These are phyloP conservation scores for Tauraco erythrolophus DNA, from an alignment of 2,113 vertebrate species.

Conservation along the genomic window DNA sequence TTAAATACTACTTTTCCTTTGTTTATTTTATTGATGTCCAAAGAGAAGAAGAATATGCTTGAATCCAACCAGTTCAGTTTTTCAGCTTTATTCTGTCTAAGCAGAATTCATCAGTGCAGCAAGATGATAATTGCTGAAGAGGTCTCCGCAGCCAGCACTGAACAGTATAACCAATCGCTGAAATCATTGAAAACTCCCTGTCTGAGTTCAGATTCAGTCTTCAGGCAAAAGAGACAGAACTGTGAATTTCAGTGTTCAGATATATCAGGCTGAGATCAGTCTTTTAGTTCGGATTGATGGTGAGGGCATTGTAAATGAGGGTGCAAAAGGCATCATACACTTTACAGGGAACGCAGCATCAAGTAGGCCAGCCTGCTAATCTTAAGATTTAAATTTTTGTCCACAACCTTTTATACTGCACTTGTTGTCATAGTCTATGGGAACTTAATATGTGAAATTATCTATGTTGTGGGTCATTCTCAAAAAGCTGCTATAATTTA, in stretches of 20 bases:
- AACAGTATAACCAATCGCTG: background rate
- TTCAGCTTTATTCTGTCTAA: background rate
- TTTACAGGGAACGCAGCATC: background rate
- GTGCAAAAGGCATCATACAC: background rate
- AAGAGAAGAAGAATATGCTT: background rate
- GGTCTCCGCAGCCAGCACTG: background rate
- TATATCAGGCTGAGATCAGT: background rate
- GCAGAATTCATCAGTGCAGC: background rate
- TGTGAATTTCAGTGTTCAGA: background rate
- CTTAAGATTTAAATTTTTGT: background rate
- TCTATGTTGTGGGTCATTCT: background rate
- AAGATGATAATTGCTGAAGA: background rate
- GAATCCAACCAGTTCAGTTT: background rate
- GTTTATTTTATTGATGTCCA: background rate
- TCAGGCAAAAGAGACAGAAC: background rate
- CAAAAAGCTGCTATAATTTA: background rate
- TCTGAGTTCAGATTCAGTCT: background rate
- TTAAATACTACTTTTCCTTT: background rate
- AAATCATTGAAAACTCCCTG: background rate
- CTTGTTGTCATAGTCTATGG: background rate
- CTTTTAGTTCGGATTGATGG: background rate
- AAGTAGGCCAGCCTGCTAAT: background rate
- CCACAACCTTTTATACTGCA: background rate
- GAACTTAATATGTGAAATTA: background rate
- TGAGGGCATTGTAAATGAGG: background rate